A percentile compares a stretch with the other conserved stretches of the same genome.
Evolutionary conservation across 1,140 invertebrate genomes (phyloP).

Genomic region (Hylyphantes graminicola): DNA sequence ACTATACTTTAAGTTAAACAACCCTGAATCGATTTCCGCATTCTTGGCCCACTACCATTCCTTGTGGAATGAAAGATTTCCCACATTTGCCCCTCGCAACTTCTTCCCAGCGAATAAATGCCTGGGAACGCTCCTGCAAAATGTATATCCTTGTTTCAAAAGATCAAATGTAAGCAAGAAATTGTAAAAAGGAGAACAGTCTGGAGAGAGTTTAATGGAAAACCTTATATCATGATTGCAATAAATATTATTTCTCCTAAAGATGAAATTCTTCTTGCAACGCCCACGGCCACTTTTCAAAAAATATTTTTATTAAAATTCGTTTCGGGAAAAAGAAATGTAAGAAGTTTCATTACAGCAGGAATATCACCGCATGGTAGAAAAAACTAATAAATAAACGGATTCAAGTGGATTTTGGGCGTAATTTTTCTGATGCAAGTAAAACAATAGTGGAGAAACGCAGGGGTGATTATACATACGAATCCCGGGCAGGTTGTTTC

Average conservation of each 20-base stretch:
- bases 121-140: no score
- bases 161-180: not conserved
- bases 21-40: no score
- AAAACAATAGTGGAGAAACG: no score
- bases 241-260: conserved; percentile 47
- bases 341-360: conserved; percentile 40
- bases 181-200: conserved; percentile 8
- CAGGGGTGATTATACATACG: no score
- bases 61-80: no score
- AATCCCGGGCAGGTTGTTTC: no score
- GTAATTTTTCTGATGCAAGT: not conserved
- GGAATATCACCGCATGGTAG: conserved; percentile 23
- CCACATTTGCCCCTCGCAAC: no score
- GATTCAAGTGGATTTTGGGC: not conserved
- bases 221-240: conserved; percentile 46
- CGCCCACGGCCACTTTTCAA: conserved; percentile 29
- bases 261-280: conserved; percentile 13
- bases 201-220: conserved; percentile 44
- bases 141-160: not conserved
- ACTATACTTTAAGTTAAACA: no score
- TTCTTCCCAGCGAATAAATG: no score
- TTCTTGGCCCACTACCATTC: no score
- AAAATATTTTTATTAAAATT: conserved; percentile 54
- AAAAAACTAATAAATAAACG: conserved; percentile 25
- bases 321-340: conserved; percentile 7